Evolutionary conservation across 1,140 invertebrate species (phyloP), one percentile per base, ranked within the genome.

Genomic region (Zophobas morio): DNA sequence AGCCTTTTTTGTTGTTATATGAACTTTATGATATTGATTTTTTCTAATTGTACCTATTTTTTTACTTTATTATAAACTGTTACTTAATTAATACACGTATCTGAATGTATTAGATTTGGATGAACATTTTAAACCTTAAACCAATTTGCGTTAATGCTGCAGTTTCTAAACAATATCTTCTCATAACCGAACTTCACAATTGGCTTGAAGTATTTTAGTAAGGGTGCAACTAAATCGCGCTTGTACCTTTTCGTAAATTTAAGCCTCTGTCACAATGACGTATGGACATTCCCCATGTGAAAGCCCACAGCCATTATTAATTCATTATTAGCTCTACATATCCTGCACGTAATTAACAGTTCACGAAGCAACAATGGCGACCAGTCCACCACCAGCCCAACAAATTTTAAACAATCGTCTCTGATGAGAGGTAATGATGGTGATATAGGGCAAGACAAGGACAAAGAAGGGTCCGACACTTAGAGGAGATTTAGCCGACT

Each of bases 361-460:
- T 1, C 36, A 6, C 8, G 37, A 60, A 60, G n/a, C n/a, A 42
- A 66, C 60, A 66, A 66, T 66, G 39, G 37, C 39, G 57, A 8
- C 37, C 54, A 8, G 42, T n/a, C 39, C 2, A 20, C 57, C 1
- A 66, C 60, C 35, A 8, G 57, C 20, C 2, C 40, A 20, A 66
- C 34, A 70, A 47, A 72, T 51, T 72, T 72, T 40, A 20, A 70
- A 70, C 66, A 70, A 70, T 70, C 66, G 66, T 46, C 35, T 70
- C 46, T 72, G 51, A 72, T 72, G 70, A 32, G 51, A 39, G 70
- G 70, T 42, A 66, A 66, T 66, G 60, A 66, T 66, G 70, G 46
- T 72, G 70, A 54, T 72, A 72, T 51, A 35, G 47, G 33, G 33
- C 37, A n/a, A 8, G 66, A 34, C 66, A 72, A 54, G 51, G 70